phyloP scores from a whole-genome alignment of 2,113 vertebrate genomes.

The Thunnus thynnus region DNA sequence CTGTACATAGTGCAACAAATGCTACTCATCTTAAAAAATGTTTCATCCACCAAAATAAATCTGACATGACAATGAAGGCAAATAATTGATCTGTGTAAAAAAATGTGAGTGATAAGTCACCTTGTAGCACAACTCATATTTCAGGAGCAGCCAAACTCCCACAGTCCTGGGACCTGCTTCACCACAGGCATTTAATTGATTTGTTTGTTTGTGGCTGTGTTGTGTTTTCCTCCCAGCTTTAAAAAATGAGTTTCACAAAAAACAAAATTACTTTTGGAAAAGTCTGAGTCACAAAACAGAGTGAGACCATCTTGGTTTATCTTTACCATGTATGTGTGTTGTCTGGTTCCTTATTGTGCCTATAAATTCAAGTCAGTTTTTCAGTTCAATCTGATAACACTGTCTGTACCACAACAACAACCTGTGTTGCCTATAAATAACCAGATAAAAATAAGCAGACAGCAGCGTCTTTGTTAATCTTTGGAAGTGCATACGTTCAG shows the following conservation, averaged over 20 bases:
- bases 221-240: background rate
- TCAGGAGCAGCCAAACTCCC: background rate
- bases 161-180: background rate
- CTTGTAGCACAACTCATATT: background rate
- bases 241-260: background rate
- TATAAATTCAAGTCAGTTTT: background rate
- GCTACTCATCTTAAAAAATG: slow-evolving; percentile 1
- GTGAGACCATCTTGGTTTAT: background rate
- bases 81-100: slow-evolving; percentile 4
- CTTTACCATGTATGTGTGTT: background rate
- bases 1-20: slow-evolving; percentile 13
- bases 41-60: background rate
- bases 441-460: slow-evolving; percentile 54
- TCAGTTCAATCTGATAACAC: slow-evolving; percentile 13
- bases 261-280: slow-evolving; percentile 15
- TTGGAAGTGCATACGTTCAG: slow-evolving; percentile 41
- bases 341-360: background rate
- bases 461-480: slow-evolving; percentile 51
- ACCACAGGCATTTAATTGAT: slow-evolving; percentile 21
- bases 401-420: slow-evolving; percentile 3
- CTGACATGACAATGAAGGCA: slow-evolving; percentile 1
- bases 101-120: slow-evolving; percentile 2
- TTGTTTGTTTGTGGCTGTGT: background rate
- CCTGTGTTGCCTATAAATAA: slow-evolving; percentile 60
- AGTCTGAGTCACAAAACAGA: background rate